These are phyloP conservation scores for Noturus placidus DNA, from an alignment of 2,113 vertebrate genomes.

Conservation along the genomic window DNA sequence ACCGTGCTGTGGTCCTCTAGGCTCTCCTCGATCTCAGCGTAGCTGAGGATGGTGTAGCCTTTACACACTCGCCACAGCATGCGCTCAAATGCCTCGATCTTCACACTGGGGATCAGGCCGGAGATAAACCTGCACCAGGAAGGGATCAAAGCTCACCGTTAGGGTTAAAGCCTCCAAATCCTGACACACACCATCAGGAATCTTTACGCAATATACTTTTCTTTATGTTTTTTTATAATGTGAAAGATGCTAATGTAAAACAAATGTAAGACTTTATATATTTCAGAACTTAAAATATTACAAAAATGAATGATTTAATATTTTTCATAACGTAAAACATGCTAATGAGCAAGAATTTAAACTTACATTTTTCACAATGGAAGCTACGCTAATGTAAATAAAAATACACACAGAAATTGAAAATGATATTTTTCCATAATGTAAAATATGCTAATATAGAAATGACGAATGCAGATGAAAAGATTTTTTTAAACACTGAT, in stretches of 20 bases:
- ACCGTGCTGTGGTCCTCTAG: slow-evolving; percentile 88
- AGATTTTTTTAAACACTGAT: too few species aligned
- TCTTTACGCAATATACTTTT: not conserved
- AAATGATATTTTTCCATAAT: too few species aligned
- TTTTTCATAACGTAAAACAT: not conserved
- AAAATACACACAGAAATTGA: too few species aligned
- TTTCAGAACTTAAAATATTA: too few species aligned
- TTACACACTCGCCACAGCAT: slow-evolving; percentile 97
- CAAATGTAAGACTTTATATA: not conserved
- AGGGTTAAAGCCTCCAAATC: not conserved
- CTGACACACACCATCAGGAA: not conserved
- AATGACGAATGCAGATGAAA: too few species aligned
- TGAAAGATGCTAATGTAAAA: not conserved
- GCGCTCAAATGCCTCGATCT: slow-evolving; percentile 90
- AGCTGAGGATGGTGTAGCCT: slow-evolving; percentile 92
- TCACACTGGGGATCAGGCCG: slow-evolving; percentile 85
- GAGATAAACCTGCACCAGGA: slow-evolving; percentile 80
- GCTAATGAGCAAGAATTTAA: not conserved
- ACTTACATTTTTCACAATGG: too few species aligned
- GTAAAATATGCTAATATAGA: too few species aligned
- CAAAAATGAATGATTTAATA: too few species aligned
- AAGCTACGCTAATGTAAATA: not conserved
- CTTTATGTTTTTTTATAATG: not conserved
- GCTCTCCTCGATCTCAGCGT: slow-evolving; percentile 83
- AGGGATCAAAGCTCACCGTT: not conserved